Evolutionary conservation across 2,797 vertebrate genomes (phyloP), one percentile per base, ranked within the genome.

Genomic region (Microctenopoma lineatum): DNA sequence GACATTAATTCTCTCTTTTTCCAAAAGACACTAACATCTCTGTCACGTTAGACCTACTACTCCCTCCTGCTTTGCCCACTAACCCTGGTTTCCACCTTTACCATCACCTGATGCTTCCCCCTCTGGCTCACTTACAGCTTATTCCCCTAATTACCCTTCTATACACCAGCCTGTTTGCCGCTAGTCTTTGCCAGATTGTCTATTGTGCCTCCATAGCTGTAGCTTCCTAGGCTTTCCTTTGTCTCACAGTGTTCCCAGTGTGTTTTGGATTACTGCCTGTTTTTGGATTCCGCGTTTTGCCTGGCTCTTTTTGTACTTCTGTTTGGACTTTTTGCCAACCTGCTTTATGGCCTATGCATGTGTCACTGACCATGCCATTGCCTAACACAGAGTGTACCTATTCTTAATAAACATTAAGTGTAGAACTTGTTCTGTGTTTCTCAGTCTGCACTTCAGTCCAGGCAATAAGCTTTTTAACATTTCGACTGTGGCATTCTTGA

Each of bases 121-220:
- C 44, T 45, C 44, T n/a, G 44, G 44, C 44, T 45, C 16, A 45
- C 44, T 45, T 45, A n/a, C 44, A 45, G 44, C 44, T 45, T n/a
- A 45, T 45, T 45, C 44, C 44, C 44, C 44, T 45, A 45, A 45
- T 45, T 45, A 45, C 16, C 16, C 16, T 18, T 3, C 44, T n/a
- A 45, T 45, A 9, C 16, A 45, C 16, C 44, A 45, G 44, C 16
- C 44, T 45, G 44, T 45, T 45, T 45, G 16, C 16, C 7, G 8
- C 44, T 45, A 18, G 16, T 45, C 44, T 16, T 45, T 45, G 44
- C 44, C 44, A 45, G 44, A 8, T 8, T 45, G 44, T n/a, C 16
- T n/a, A n/a, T 45, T 45, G 44, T 18, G 44, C 7, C 44, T 45
- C 16, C 16, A 45, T 45, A 45, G 44, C 44, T 45, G 42, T 16